Conservation (phyloP, 2,888 invertebrate species). For the Leptarthrus brevirostris region DNA sequence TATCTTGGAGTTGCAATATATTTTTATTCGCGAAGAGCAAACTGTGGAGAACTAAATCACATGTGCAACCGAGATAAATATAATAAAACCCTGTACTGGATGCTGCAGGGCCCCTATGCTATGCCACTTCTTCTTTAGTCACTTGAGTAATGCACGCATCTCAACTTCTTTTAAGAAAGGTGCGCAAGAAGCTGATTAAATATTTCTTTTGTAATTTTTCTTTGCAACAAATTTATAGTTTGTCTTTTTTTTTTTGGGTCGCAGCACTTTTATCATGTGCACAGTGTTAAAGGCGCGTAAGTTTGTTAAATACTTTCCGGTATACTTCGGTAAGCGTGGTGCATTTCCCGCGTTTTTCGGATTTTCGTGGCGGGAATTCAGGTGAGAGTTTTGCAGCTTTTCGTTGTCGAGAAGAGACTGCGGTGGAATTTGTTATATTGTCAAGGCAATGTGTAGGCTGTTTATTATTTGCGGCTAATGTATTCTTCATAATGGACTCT, state of each 20-base stretch:
- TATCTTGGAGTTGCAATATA: constrained; percentile 16
- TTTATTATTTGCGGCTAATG: constrained; percentile 35
- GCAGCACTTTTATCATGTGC: no score
- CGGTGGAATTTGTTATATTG: not conserved
- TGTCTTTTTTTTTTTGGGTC: constrained; percentile 12
- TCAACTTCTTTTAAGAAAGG: constrained; percentile 17
- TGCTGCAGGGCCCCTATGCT: not conserved
- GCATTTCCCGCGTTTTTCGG: constrained; percentile 24
- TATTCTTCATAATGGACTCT: constrained; percentile 16
- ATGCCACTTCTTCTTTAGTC: not conserved
- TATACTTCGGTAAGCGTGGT: constrained; percentile 10
- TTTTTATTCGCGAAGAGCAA: constrained; percentile 16
- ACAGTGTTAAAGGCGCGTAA: not conserved
- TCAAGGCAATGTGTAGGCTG: not conserved
- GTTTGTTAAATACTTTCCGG: constrained; percentile 27
- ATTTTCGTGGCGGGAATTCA: constrained; percentile 27
- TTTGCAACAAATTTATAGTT: constrained; percentile 14
- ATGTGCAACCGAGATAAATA: constrained; percentile 34
- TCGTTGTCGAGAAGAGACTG: not conserved
- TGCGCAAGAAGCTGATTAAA: constrained; percentile 32
- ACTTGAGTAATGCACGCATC: constrained; percentile 38
- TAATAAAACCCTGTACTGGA: constrained; percentile 12
- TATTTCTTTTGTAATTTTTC: constrained; percentile 16
- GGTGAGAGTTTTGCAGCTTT: constrained; percentile 23
- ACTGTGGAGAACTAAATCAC: constrained; percentile 33